phyloP scores from a whole-genome alignment of 2,113 vertebrate genomes.

The Monarcha castaneiventris region DNA sequence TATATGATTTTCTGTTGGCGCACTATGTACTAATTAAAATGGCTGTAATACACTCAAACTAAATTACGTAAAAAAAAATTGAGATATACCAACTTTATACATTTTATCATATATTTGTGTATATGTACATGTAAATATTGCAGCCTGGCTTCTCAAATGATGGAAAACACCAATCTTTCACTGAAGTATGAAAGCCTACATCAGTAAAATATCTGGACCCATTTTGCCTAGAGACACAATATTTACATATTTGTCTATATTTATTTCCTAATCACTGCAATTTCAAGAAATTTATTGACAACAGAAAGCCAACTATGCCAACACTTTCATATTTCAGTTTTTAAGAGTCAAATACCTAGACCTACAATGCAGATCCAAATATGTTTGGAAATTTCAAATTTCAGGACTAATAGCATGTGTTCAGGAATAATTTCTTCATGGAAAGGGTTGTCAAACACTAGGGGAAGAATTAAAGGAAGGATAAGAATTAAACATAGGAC shows the following conservation, averaged over 20 bases:
- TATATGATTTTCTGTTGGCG: constrained; percentile 15
- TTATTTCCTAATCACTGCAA: neutral
- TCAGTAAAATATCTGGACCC: neutral
- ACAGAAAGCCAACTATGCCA: neutral
- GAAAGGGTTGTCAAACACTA: neutral
- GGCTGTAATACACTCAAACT: neutral
- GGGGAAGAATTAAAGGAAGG: too few relatives aligned
- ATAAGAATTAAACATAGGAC: constrained; percentile 6
- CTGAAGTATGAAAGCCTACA: neutral
- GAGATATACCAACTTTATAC: neutral
- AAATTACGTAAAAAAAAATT: constrained; percentile 19
- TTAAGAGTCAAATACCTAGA: neutral
- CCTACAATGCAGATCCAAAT: neutral
- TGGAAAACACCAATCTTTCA: neutral
- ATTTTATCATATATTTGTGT: constrained; percentile 11
- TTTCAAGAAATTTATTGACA: neutral
- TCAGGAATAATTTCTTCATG: neutral
- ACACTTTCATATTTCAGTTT: neutral
- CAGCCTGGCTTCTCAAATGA: constrained; percentile 3
- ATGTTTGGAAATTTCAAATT: neutral
- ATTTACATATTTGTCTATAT: neutral
- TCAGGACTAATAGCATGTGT: neutral
- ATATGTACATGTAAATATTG: neutral
- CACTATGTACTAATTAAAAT: constrained; percentile 34
- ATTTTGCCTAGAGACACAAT: neutral